phyloP scores from a whole-genome alignment of 2,888 invertebrate genomes.

The Cepaea hortensis region DNA sequence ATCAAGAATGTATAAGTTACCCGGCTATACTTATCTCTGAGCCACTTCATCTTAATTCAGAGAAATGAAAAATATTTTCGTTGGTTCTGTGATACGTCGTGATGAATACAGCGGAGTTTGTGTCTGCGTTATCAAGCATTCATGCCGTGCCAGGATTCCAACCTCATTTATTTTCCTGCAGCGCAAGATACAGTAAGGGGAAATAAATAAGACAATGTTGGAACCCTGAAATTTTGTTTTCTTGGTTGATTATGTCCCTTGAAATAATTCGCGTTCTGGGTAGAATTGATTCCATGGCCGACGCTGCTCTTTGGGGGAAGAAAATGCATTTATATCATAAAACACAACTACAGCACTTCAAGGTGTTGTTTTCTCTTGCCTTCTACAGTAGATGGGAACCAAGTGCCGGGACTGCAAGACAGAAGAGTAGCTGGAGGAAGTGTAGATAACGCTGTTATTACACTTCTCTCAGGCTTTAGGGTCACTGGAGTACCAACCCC shows the following conservation, averaged over 20 bases:
- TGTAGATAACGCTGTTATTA: too few species aligned
- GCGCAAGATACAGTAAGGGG: constrained; percentile 10
- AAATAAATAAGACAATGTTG: constrained; percentile 24
- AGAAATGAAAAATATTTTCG: constrained; percentile 32
- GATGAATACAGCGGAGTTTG: constrained; percentile 24
- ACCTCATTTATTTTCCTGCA: constrained; percentile 18
- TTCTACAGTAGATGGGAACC: not conserved
- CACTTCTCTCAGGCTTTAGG: too few species aligned
- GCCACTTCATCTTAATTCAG: constrained; percentile 36
- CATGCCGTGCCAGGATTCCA: constrained; percentile 19
- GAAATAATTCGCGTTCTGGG: not conserved
- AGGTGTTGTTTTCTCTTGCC: not conserved
- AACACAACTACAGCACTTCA: not conserved
- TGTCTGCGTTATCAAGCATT: constrained; percentile 27
- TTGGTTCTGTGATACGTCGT: constrained; percentile 3
- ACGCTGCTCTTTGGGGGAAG: too few species aligned
- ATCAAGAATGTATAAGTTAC: constrained; percentile 21
- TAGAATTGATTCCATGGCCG: too few species aligned
- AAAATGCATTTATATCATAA: not conserved
- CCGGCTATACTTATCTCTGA: constrained; percentile 14
- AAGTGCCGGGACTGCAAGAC: too few species aligned
- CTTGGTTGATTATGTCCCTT: constrained; percentile 5
- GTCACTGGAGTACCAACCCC: too few species aligned
- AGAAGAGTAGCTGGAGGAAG: too few species aligned
- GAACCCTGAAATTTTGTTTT: not conserved